Evolutionary conservation across 1,140 invertebrate species (phyloP), one percentile per base, ranked within the genome.

Genomic region (Battus philenor): DNA sequence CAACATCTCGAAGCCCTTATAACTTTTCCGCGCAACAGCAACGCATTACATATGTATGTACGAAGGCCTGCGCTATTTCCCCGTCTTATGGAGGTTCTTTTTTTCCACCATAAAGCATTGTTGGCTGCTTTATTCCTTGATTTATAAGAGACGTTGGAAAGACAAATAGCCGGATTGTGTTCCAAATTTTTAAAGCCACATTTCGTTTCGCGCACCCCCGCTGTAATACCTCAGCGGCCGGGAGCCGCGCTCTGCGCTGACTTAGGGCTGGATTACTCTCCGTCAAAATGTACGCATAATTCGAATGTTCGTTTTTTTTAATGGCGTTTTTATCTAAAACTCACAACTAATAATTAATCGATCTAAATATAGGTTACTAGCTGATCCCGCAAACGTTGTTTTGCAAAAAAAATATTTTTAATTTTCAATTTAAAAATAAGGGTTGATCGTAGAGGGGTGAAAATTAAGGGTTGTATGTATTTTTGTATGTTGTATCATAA

Each of bases 161-260:
- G 86, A 87, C 86, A 87, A 87, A 87, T 87, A 87, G 86, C 79
- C 62, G 86, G 86, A 87, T 87, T 87, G 86, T 86, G 86, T 87
- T 87, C 83, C 86, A 87, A 87, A 87, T 87, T 87, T 87, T 87
- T 87, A 87, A 87, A 85, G 86, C 83, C 86, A 86, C 86, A 86
- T 87, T 87, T 87, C 82, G 83, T 79, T 84, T 78, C 74, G 76
- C 78, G 69, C 77, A 57, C 72, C 66, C 66, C 58, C 59, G 50
- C 44, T 48, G 61, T 68, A 75, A 73, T 74, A 70, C 63, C 59
- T 59, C 69, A 63, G 54, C 29, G 52, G 43, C 50, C 34, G 43
- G 20, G 31, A 53, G 47, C 59, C 51, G 71, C 67, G 60, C 61
- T 29, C 38, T 17, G 24, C 38, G 26, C 18, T 55, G 49, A 46